A percentile compares a stretch with the other conserved stretches of the same genome.
Evolutionary conservation across 1,140 invertebrate species (phyloP).

Genomic region (Drosophila tristis): DNA sequence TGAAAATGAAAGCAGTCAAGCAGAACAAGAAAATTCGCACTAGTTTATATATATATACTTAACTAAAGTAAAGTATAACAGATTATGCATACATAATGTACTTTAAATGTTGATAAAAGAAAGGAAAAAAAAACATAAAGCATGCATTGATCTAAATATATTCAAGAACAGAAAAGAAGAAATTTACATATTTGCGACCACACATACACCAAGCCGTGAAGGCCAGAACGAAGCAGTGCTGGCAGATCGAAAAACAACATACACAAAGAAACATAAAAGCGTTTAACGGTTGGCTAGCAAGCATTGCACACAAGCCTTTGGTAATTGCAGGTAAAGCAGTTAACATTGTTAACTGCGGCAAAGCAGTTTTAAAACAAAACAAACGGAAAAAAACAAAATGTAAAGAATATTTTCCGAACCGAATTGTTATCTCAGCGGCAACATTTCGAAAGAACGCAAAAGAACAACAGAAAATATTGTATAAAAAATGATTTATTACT

Average conservation of each 20-base stretch:
- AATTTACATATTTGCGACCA: constrained; percentile 61
- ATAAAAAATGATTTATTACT: constrained; percentile 80
- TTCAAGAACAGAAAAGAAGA: constrained; percentile 35
- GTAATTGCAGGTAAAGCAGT: constrained; percentile 74
- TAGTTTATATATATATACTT: constrained; percentile 56
- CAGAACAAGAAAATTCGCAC: constrained; percentile 48
- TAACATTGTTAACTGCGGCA: constrained; percentile 75
- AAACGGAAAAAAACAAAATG: constrained; percentile 39
- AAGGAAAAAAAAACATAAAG: constrained; percentile 35
- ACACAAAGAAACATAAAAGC: constrained; percentile 5
- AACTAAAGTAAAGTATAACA: constrained; percentile 67
- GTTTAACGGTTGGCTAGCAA: constrained; percentile 39
- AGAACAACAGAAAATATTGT: constrained; percentile 71
- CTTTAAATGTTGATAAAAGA: constrained; percentile 72
- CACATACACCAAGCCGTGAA: constrained; percentile 4
- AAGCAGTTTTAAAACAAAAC: constrained; percentile 72
- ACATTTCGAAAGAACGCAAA: constrained; percentile 47
- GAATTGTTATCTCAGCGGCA: constrained; percentile 33
- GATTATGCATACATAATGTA: constrained; percentile 71
- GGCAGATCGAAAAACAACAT: constrained; percentile 3
- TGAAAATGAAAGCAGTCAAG: constrained; percentile 20
- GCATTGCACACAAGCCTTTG: constrained; percentile 68
- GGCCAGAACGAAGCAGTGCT: constrained; percentile 24
- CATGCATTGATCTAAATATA: constrained; percentile 61
- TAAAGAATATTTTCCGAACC: constrained; percentile 57